These are phyloP conservation scores for Patagioenas fasciata DNA, from an alignment of 2,113 vertebrate species.

Conservation along the genomic window DNA sequence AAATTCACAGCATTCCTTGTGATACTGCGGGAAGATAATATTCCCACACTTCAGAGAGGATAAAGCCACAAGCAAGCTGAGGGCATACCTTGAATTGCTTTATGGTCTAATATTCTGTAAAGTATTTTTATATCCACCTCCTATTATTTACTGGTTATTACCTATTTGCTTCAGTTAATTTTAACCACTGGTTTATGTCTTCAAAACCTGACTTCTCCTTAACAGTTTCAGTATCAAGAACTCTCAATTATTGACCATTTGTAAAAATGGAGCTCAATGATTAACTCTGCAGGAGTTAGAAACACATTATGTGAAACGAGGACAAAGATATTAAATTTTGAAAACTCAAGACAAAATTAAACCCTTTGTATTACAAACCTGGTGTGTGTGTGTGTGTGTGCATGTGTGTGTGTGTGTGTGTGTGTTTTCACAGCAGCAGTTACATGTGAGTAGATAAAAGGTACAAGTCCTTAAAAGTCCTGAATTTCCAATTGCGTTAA, in stretches of 20 bases:
- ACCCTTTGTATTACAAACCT: background rate
- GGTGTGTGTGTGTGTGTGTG: too few species aligned
- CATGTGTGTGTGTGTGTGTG: too few species aligned
- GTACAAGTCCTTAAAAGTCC: background rate
- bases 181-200: background rate
- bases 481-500: background rate
- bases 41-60: background rate
- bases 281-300: background rate
- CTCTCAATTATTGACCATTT: background rate
- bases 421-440: background rate
- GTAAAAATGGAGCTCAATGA: background rate
- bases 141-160: background rate
- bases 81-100: background rate
- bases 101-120: background rate
- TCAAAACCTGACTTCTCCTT: background rate
- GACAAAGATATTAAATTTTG: background rate
- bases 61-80: background rate
- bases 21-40: background rate
- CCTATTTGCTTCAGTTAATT: background rate
- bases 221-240: background rate
- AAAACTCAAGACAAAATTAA: background rate
- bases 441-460: background rate
- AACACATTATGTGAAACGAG: background rate
- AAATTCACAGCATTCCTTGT: background rate
- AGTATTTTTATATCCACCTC: background rate